Percentiles rank a stretch among this genome's conserved stretches.
Evolutionary conservation across 1,140 invertebrate species (phyloP).

Genomic region (Psix sp.): DNA sequence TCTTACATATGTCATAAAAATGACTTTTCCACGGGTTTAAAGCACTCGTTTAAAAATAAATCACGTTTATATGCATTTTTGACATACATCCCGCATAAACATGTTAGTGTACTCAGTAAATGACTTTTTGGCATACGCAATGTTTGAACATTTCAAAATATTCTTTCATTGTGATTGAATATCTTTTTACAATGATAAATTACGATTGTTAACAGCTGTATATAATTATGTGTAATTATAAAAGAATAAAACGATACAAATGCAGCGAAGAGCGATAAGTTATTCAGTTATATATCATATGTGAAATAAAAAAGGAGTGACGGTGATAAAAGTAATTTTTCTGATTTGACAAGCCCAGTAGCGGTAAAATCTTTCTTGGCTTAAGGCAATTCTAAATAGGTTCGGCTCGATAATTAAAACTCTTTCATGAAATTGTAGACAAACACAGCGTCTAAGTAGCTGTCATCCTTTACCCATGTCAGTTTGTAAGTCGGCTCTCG

Average conservation of each 20-base stretch:
- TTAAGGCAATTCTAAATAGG: slow-evolving; percentile 37
- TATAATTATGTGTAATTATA: too few relatives aligned
- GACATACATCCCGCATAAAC: too few relatives aligned
- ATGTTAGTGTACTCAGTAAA: too few relatives aligned
- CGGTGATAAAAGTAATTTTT: slow-evolving; percentile 24
- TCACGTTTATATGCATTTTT: too few relatives aligned
- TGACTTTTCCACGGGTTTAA: too few relatives aligned
- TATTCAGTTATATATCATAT: too few relatives aligned
- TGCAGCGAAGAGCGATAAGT: too few relatives aligned
- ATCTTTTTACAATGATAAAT: not conserved
- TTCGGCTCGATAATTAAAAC: slow-evolving; percentile 75
- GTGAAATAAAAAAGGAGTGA: slow-evolving; percentile 11
- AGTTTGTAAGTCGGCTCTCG: slow-evolving; percentile 75
- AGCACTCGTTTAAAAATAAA: too few relatives aligned
- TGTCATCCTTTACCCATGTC: slow-evolving; percentile 76
- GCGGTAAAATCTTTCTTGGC: slow-evolving; percentile 39
- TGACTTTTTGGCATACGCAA: too few relatives aligned
- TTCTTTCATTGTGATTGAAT: not conserved
- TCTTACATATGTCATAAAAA: too few relatives aligned
- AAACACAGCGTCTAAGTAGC: slow-evolving; percentile 77
- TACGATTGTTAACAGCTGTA: not conserved
- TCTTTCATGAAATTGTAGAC: slow-evolving; percentile 77
- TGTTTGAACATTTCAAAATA: not conserved
- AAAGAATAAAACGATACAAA: too few relatives aligned
- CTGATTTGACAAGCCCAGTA: slow-evolving; percentile 35